A percentile compares a stretch with the other conserved stretches of the same genome.
These are phyloP conservation scores for Argopecten irradians DNA, from an alignment of 1,140 invertebrate genomes.

Conservation along the genomic window DNA sequence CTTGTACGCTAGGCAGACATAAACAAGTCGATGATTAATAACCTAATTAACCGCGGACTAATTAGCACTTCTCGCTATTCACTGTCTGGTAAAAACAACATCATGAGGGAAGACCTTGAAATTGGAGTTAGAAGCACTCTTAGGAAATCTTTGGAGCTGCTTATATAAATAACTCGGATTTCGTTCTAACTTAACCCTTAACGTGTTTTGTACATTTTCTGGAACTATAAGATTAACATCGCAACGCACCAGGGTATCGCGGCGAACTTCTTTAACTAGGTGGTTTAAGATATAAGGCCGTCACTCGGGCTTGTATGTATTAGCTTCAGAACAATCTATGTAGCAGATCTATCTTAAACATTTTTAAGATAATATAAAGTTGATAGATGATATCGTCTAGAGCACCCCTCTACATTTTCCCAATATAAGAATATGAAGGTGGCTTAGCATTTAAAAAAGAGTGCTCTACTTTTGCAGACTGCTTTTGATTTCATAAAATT, in stretches of 20 bases:
- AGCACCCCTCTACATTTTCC: neutral
- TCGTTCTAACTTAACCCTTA: neutral
- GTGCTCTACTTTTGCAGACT: neutral
- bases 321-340: neutral
- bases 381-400: neutral
- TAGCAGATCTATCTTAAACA: neutral
- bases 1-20: neutral
- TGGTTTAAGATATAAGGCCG: neutral
- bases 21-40: neutral
- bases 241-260: neutral
- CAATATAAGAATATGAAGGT: neutral
- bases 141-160: neutral
- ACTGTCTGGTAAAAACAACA: neutral
- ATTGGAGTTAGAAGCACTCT: neutral
- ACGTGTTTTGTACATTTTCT: neutral
- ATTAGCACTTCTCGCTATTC: neutral
- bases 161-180: neutral
- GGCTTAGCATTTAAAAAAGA: neutral
- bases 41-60: neutral
- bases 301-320: neutral
- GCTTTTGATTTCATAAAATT: no score
- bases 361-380: neutral
- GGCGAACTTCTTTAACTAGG: neutral
- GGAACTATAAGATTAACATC: constrained; percentile 3
- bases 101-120: neutral